Conservation (phyloP, 2,888 invertebrate genomes). For the Enchytraeus crypticus region DNA sequence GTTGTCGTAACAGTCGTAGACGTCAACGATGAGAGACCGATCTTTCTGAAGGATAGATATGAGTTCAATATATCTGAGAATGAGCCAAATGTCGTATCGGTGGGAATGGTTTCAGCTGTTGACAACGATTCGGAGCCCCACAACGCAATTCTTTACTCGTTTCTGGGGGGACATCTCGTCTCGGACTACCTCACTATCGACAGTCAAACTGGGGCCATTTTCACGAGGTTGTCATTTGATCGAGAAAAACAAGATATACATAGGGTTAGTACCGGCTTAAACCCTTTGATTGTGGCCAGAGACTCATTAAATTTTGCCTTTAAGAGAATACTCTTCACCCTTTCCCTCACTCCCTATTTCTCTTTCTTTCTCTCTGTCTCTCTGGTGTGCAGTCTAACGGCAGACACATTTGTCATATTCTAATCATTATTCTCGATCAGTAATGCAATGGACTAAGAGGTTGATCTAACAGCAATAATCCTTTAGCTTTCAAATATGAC, state of each 20-base stretch:
- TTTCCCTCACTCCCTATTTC: neutral
- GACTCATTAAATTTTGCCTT: too few species aligned
- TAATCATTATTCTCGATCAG: too few species aligned
- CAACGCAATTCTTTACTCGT: constrained; percentile 18
- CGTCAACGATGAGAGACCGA: constrained; percentile 24
- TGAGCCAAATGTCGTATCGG: constrained; percentile 38
- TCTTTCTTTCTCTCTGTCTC: neutral
- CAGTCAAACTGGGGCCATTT: constrained; percentile 12
- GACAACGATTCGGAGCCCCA: constrained; percentile 19
- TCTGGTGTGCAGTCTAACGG: too few species aligned
- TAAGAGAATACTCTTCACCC: too few species aligned
- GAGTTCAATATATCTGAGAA: constrained; percentile 25
- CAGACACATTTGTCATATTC: too few species aligned
- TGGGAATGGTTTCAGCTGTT: constrained; percentile 21
- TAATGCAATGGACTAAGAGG: too few species aligned
- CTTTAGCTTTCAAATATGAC: too few species aligned
- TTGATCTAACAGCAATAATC: too few species aligned
- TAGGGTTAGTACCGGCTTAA: too few species aligned
- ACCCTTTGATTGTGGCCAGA: too few species aligned
- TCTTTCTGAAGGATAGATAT: constrained; percentile 18
- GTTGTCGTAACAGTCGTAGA: constrained; percentile 43
- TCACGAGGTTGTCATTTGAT: constrained; percentile 14
- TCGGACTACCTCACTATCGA: constrained; percentile 14
- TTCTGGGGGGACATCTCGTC: constrained; percentile 7
- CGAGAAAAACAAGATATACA: constrained; percentile 14